These are phyloP conservation scores for Rhadinocentrus ornatus DNA, from an alignment of 2,797 vertebrate genomes.

Conservation along the genomic window DNA sequence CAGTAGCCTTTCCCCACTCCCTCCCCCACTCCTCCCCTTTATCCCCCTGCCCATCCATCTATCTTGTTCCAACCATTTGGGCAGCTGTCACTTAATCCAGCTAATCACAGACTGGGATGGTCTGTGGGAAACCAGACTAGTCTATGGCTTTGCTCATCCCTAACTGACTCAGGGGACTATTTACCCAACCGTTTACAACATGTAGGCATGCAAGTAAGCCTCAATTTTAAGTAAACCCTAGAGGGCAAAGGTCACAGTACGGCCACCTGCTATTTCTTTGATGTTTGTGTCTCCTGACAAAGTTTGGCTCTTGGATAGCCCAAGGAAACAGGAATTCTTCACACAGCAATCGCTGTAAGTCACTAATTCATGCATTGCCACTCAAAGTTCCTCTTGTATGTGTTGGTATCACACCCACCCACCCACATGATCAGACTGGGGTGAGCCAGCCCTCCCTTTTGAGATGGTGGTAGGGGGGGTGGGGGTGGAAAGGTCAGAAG, in stretches of 20 bases:
- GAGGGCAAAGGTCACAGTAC: slow-evolving; percentile 24
- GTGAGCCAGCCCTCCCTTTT: slow-evolving; percentile 60
- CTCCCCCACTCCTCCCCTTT: slow-evolving; percentile 68
- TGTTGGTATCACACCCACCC: slow-evolving; percentile 54
- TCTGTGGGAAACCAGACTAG: slow-evolving; percentile 84
- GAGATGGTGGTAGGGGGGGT: slow-evolving; percentile 47
- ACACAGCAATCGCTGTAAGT: background rate
- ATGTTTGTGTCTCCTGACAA: background rate
- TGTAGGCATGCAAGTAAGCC: slow-evolving; percentile 30
- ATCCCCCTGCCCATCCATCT: slow-evolving; percentile 78
- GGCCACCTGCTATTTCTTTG: slow-evolving; percentile 29
- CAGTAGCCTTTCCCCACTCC: slow-evolving; percentile 75
- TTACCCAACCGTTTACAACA: slow-evolving; percentile 59
- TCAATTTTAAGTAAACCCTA: slow-evolving; percentile 26
- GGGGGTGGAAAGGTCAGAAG: slow-evolving; percentile 80
- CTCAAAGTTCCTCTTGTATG: slow-evolving; percentile 38
- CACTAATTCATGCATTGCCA: slow-evolving; percentile 38
- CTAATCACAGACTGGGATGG: slow-evolving; percentile 84
- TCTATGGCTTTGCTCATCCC: slow-evolving; percentile 62
- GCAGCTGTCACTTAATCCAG: slow-evolving; percentile 90
- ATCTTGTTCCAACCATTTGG: slow-evolving; percentile 84
- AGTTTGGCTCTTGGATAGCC: background rate
- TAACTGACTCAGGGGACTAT: slow-evolving; percentile 44
- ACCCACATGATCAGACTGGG: slow-evolving; percentile 66
- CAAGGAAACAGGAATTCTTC: background rate